Percentiles rank a stretch among this genome's conserved stretches.
Conservation (phyloP, 2,113 vertebrate species). For the Ophthalmolycus amberensis region DNA sequence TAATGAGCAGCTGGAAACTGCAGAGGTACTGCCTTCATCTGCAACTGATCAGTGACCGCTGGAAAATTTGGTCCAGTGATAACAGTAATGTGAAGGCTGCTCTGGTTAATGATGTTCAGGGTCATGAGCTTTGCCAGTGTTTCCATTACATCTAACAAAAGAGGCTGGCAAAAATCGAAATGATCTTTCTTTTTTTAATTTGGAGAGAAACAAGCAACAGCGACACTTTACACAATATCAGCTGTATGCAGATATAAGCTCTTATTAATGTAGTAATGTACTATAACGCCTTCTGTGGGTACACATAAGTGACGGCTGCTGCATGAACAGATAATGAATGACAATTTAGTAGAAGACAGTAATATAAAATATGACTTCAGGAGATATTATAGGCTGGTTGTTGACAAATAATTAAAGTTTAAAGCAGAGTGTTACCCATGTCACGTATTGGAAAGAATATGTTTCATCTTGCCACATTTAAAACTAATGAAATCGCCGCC, state of each 20-base stretch:
- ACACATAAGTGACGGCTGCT: not conserved
- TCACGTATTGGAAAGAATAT: not conserved
- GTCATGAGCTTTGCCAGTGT: constrained; percentile 6
- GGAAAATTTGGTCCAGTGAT: constrained; percentile 37
- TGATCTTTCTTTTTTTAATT: not conserved
- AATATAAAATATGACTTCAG: not conserved
- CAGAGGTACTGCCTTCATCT: constrained; percentile 41
- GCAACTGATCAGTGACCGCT: constrained; percentile 33
- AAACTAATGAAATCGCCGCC: not conserved
- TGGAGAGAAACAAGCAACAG: not conserved
- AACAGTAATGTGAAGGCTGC: constrained; percentile 16
- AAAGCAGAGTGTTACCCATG: not conserved
- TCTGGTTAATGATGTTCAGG: constrained; percentile 18
- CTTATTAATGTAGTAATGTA: not conserved
- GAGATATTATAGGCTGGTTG: not conserved
- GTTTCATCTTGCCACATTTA: not conserved
- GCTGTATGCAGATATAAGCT: not conserved
- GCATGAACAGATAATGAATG: not conserved
- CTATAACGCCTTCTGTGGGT: not conserved
- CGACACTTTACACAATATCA: not conserved
- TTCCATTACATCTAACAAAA: not conserved
- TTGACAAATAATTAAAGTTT: not conserved
- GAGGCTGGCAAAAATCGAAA: not conserved
- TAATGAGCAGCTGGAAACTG: constrained; percentile 66
- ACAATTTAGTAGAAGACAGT: not conserved